Percentiles rank a stretch among this genome's conserved stretches.
Evolutionary conservation across 1,140 invertebrate genomes (phyloP).

Genomic region (Bactericera cockerelli): DNA sequence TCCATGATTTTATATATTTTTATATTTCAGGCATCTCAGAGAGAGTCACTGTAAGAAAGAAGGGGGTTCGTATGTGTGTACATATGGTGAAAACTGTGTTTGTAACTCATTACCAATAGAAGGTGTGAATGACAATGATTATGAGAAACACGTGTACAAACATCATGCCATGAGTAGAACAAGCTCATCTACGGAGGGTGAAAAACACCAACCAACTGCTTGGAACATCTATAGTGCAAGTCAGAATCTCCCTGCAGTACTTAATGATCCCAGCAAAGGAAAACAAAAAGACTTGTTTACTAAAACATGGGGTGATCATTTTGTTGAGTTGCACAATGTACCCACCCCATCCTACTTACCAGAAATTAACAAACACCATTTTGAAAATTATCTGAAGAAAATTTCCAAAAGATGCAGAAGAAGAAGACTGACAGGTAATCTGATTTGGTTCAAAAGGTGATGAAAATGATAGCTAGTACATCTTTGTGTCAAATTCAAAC

Average conservation of each 20-base stretch:
- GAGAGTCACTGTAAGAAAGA: constrained; percentile 70
- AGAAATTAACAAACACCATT: constrained; percentile 66
- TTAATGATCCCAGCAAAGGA: constrained; percentile 86
- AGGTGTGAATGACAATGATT: constrained; percentile 74
- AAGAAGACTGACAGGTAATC: constrained; percentile 14
- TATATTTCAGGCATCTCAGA: constrained; percentile 50
- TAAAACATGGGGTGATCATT: constrained; percentile 92
- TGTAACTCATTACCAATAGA: constrained; percentile 73
- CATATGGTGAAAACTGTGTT: constrained; percentile 75
- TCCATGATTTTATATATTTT: too few species aligned
- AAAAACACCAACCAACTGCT: neutral
- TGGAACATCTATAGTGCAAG: constrained; percentile 68
- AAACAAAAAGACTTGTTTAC: constrained; percentile 88
- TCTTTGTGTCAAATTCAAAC: too few species aligned
- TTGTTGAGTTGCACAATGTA: constrained; percentile 66
- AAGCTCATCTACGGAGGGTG: neutral
- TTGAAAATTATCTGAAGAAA: constrained; percentile 73
- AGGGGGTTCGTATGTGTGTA: constrained; percentile 75
- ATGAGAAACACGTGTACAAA: constrained; percentile 67
- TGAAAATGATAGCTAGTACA: too few species aligned
- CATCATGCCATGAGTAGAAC: constrained; percentile 40
- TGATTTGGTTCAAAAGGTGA: too few species aligned
- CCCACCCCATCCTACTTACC: constrained; percentile 64
- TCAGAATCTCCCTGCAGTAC: constrained; percentile 88
- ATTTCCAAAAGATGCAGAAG: constrained; percentile 34